Percentiles rank a stretch among this genome's conserved stretches.
phyloP scores from a whole-genome alignment of 2,113 vertebrate species.

The Neolamprologus modestus region DNA sequence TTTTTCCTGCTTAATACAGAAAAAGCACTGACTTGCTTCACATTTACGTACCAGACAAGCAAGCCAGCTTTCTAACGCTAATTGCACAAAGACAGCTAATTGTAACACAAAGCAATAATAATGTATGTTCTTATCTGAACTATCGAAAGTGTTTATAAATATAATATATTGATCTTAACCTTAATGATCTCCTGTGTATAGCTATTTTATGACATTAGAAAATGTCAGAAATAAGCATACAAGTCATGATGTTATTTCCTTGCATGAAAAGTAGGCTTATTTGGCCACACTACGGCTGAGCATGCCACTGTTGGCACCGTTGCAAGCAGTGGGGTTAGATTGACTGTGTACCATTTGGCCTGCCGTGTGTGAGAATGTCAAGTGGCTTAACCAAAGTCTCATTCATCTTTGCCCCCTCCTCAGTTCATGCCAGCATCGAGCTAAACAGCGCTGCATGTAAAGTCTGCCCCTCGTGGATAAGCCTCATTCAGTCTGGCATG shows the following conservation, averaged over 20 bases:
- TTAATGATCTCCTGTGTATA: background rate
- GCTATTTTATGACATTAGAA: background rate
- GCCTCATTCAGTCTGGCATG: slow-evolving; percentile 40
- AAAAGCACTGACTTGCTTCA: background rate
- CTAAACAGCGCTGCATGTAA: slow-evolving; percentile 22
- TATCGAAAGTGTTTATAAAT: background rate
- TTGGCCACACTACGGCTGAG: background rate
- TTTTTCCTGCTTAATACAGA: background rate
- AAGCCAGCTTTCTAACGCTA: background rate
- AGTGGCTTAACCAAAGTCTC: slow-evolving; percentile 37
- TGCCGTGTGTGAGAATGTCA: slow-evolving; percentile 30
- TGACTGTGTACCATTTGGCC: background rate
- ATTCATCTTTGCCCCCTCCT: background rate
- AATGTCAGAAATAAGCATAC: background rate
- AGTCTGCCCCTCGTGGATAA: slow-evolving; percentile 48
- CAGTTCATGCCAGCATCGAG: background rate
- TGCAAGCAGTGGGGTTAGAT: background rate
- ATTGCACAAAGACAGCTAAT: background rate
- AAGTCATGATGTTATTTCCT: background rate
- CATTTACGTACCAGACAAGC: background rate
- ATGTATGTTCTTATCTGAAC: background rate
- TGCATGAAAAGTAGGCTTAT: background rate
- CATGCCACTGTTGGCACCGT: background rate
- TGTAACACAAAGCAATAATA: background rate
- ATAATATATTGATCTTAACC: background rate